Evolutionary conservation across 2,113 vertebrate genomes (phyloP).

Genomic region (Chionomys nivalis): DNA sequence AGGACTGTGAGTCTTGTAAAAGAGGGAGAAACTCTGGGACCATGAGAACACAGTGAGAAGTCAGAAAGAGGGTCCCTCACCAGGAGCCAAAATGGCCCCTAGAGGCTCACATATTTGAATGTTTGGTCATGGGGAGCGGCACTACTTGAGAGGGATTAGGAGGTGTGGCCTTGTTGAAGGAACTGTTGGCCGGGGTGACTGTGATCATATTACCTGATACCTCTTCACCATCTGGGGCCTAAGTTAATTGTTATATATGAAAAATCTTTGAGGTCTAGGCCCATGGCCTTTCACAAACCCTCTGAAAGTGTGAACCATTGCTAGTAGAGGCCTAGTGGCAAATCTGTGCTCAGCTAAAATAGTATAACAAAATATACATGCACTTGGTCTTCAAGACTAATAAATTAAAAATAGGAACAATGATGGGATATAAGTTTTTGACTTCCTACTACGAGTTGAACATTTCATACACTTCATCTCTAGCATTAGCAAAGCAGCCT

Average conservation of each 20-base stretch:
- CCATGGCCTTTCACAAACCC: not conserved
- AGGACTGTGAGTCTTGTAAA: not conserved
- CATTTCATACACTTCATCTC: not conserved
- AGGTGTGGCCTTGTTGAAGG: not conserved
- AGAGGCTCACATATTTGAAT: not conserved
- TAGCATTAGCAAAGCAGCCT: not conserved
- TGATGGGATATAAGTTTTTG: not conserved
- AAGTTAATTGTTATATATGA: not conserved
- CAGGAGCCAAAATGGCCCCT: not conserved
- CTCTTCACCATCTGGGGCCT: not conserved
- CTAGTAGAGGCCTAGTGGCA: not conserved
- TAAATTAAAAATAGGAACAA: conserved; percentile 4
- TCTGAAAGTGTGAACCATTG: not conserved
- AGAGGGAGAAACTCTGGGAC: not conserved
- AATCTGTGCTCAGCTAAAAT: not conserved
- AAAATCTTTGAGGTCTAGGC: not conserved
- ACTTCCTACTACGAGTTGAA: not conserved
- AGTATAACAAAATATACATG: conserved; percentile 16
- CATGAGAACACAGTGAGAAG: not conserved
- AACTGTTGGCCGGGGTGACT: not conserved
- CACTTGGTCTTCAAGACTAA: not conserved
- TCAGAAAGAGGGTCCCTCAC: not conserved
- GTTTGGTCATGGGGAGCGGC: too few relatives aligned
- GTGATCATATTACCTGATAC: not conserved
- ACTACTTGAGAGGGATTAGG: not conserved